A percentile compares a stretch with the other conserved stretches of the same genome.
Evolutionary conservation across 92 coral and sea anemone genomes (phyloP).

Genomic region (Ricordea florida): DNA sequence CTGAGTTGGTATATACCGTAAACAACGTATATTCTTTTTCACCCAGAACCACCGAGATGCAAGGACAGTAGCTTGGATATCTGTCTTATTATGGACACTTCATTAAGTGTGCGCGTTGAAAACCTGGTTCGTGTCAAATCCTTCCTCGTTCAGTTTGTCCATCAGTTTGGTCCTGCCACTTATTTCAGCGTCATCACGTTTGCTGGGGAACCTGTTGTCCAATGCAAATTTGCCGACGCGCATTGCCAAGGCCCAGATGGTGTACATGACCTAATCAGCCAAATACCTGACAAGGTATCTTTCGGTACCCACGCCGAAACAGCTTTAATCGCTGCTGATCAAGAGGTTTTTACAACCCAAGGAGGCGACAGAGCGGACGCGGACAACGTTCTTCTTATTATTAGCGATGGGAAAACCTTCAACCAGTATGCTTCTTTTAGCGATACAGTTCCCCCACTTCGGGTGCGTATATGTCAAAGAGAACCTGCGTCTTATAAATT

Average conservation of each 20-base stretch:
- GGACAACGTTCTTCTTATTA: conserved; percentile 24
- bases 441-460: not conserved
- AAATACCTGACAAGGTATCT: not conserved
- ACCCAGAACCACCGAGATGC: not conserved
- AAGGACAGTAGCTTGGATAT: conserved; percentile 20
- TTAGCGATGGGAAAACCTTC: conserved; percentile 41
- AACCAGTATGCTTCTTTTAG: not conserved
- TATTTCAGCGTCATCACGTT: conserved; percentile 30
- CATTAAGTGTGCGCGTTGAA: conserved; percentile 24
- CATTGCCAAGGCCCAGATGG: not conserved
- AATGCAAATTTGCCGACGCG: not conserved
- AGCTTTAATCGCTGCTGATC: conserved; percentile 29
- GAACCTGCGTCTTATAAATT: too few relatives aligned
- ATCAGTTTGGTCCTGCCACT: not conserved
- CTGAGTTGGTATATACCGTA: too few relatives aligned
- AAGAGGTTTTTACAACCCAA: not conserved
- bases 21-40: too few relatives aligned
- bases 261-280: not conserved
- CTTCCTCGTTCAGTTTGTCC: conserved; percentile 8
- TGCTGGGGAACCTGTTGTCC: conserved; percentile 1
- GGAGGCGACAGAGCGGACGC: conserved; percentile 11
- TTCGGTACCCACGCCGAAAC: conserved; percentile 39
- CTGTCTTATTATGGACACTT: conserved; percentile 36
- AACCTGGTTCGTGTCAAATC: conserved; percentile 32
- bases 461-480: not conserved